phyloP scores from a whole-genome alignment of 2,888 invertebrate species.

The Pollenia labialis region DNA sequence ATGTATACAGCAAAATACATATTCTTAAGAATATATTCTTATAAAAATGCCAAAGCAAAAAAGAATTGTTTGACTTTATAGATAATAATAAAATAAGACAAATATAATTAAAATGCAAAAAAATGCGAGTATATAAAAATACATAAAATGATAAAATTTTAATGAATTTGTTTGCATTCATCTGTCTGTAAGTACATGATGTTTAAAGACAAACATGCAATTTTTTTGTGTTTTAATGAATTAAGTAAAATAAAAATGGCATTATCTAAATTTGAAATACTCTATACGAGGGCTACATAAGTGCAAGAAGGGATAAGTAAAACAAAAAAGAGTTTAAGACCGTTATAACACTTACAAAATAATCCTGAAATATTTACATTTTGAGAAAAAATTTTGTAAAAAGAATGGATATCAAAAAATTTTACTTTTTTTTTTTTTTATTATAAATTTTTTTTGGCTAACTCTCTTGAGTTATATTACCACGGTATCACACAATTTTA shows the following conservation, averaged over 20 bases:
- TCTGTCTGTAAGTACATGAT: conserved; percentile 16
- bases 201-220: conserved; percentile 28
- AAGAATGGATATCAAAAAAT: too few species aligned
- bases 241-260: conserved; percentile 37
- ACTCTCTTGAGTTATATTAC: too few species aligned
- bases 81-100: conserved; percentile 29
- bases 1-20: neutral
- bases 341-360: too few species aligned
- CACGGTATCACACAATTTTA: too few species aligned
- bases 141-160: conserved; percentile 25
- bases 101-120: conserved; percentile 31
- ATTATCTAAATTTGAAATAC: conserved; percentile 22
- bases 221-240: conserved; percentile 22
- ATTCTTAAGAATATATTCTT: conserved; percentile 20
- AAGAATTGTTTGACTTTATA: conserved; percentile 24
- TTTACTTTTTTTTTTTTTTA: too few species aligned
- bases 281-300: neutral
- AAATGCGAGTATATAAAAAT: conserved; percentile 21
- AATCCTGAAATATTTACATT: too few species aligned
- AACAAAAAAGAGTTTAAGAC: too few species aligned
- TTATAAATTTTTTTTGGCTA: too few species aligned
- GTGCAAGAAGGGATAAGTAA: too few species aligned
- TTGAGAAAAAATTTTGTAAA: too few species aligned
- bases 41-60: conserved; percentile 9
- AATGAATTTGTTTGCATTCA: conserved; percentile 20